Conservation (phyloP, 2,888 invertebrate species). For the Physocephala rufipes region DNA sequence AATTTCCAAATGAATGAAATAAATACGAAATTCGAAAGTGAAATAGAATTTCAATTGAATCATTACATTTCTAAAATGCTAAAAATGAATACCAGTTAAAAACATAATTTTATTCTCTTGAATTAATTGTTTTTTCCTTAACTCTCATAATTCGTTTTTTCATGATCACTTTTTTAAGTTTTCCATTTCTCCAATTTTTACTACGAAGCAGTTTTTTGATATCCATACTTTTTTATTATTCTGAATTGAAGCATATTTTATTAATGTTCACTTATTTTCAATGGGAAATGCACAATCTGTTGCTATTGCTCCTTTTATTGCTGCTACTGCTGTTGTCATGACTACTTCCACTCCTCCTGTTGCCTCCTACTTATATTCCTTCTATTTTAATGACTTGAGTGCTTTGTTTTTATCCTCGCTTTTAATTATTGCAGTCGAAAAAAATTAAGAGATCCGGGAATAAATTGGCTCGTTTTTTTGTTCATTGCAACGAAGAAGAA, state of each 20-base stretch:
- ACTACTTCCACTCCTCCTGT: too few relatives aligned
- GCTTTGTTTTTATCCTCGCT: conserved; percentile 12
- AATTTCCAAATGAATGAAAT: too few relatives aligned
- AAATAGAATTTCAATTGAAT: too few relatives aligned
- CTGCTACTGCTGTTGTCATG: conserved; percentile 9
- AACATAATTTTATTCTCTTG: too few relatives aligned
- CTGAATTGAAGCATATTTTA: conserved; percentile 33
- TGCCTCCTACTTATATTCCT: too few relatives aligned
- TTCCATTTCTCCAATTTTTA: background rate
- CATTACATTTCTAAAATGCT: too few relatives aligned
- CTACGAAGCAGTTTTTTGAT: too few relatives aligned
- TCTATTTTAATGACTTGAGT: background rate
- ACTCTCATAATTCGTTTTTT: too few relatives aligned
- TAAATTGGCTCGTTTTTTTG: conserved; percentile 28
- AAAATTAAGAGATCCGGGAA: conserved; percentile 21
- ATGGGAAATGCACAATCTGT: conserved; percentile 23
- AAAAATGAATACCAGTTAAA: too few relatives aligned
- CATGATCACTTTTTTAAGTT: too few relatives aligned
- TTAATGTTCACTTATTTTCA: conserved; percentile 40
- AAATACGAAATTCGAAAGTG: too few relatives aligned
- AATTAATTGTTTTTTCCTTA: too few relatives aligned
- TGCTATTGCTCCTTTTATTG: conserved; percentile 24
- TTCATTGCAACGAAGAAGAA: background rate
- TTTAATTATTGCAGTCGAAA: conserved; percentile 32
- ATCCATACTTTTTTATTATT: conserved; percentile 30